These are phyloP conservation scores for Seira sanloemensis DNA, from an alignment of 2,888 invertebrate species.

Conservation along the genomic window DNA sequence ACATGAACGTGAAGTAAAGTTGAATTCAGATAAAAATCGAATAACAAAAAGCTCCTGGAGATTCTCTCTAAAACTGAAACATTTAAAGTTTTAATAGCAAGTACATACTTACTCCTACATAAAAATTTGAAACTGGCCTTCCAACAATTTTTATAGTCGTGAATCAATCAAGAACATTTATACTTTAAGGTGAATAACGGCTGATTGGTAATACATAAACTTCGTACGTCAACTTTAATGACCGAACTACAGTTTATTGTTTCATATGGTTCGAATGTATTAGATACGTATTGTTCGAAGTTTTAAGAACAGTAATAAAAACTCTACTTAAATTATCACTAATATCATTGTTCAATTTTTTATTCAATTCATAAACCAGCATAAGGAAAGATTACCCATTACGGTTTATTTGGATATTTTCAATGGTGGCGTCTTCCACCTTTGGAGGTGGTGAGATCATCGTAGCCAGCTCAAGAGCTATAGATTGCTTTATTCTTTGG, in stretches of 20 bases:
- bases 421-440: background rate
- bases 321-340: background rate
- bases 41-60: background rate
- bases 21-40: background rate
- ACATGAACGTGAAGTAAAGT: too few species aligned
- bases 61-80: background rate
- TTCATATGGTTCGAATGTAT: too few species aligned
- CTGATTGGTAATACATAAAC: background rate
- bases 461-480: conserved; percentile 22
- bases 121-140: background rate
- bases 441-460: conserved; percentile 18
- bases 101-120: background rate
- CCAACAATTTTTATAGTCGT: background rate
- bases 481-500: conserved; percentile 26
- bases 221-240: background rate
- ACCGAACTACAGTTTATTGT: too few species aligned
- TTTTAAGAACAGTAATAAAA: background rate
- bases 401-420: too few species aligned
- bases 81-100: background rate
- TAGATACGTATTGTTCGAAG: background rate
- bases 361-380: background rate
- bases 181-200: background rate
- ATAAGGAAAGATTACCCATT: too few species aligned
- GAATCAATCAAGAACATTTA: background rate
- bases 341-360: background rate